Conservation (phyloP, 2,797 vertebrate genomes). For the Hydrolagus colliei region DNA sequence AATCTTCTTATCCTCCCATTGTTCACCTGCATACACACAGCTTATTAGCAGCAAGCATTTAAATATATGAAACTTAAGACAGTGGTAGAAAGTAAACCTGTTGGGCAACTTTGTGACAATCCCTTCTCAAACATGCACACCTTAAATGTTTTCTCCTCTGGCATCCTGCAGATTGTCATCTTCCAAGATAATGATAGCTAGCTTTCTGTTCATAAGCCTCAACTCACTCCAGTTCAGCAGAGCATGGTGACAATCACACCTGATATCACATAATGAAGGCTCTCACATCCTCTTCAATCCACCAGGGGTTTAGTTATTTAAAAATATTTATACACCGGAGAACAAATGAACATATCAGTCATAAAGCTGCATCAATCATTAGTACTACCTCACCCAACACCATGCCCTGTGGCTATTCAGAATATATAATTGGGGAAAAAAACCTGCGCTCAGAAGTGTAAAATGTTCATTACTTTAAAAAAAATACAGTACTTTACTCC, state of each 20-base stretch:
- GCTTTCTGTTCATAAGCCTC: background rate
- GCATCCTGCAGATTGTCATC: background rate
- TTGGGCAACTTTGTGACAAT: background rate
- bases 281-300: background rate
- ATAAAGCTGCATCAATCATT: background rate
- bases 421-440: background rate
- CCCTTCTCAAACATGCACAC: background rate
- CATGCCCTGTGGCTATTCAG: background rate
- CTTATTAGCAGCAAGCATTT: too few relatives aligned
- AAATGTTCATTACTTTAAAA: background rate
- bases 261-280: background rate
- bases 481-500: background rate
- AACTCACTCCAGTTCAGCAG: background rate
- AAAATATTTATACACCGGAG: background rate
- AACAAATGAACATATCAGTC: background rate
- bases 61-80: background rate
- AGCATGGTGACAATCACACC: constrained; percentile 8
- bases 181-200: background rate
- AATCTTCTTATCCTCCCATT: background rate
- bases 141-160: background rate
- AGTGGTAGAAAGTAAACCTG: background rate
- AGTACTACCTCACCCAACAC: background rate
- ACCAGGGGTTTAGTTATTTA: constrained; percentile 8
- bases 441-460: background rate
- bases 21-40: background rate